phyloP scores from a whole-genome alignment of 92 coral and sea anemone genomes.

The Nematostella vectensis region DNA sequence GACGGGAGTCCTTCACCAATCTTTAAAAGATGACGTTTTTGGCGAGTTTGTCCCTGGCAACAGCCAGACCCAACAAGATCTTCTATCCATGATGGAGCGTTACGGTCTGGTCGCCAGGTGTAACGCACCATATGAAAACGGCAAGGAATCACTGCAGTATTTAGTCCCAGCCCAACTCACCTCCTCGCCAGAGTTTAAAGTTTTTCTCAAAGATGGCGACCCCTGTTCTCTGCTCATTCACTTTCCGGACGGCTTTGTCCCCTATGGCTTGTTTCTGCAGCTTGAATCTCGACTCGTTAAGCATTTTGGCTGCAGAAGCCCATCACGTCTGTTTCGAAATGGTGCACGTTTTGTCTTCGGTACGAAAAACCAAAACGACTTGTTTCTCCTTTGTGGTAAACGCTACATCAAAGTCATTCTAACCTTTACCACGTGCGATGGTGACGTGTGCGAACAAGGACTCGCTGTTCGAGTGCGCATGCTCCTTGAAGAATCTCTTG shows the following conservation, averaged over 20 bases:
- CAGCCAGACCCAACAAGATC: conserved; percentile 10
- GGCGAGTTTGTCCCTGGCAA: conserved; percentile 6
- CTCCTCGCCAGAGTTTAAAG: conserved; percentile 17
- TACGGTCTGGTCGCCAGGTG: conserved; percentile 29
- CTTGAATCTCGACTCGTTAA: conserved; percentile 20
- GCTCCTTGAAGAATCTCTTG: background rate
- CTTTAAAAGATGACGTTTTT: conserved; percentile 20
- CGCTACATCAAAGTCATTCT: conserved; percentile 41
- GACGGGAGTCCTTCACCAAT: conserved; percentile 14
- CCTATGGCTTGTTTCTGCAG: conserved; percentile 40
- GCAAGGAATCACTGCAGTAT: conserved; percentile 13
- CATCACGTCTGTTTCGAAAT: conserved; percentile 20
- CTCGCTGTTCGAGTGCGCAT: background rate
- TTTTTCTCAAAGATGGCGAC: conserved; percentile 12
- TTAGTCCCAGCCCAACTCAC: conserved; percentile 49
- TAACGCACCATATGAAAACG: too few species aligned
- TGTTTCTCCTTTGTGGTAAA: conserved; percentile 27
- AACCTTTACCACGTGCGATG: too few species aligned
- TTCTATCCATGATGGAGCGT: too few species aligned
- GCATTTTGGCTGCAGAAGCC: conserved; percentile 18
- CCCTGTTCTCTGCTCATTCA: too few species aligned
- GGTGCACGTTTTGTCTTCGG: conserved; percentile 30
- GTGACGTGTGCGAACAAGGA: background rate
- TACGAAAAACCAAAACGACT: conserved; percentile 1
- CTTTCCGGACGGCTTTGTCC: conserved; percentile 38